These are phyloP conservation scores for Elephantulus edwardii DNA, from an alignment of 2,113 vertebrate genomes.

Conservation along the genomic window DNA sequence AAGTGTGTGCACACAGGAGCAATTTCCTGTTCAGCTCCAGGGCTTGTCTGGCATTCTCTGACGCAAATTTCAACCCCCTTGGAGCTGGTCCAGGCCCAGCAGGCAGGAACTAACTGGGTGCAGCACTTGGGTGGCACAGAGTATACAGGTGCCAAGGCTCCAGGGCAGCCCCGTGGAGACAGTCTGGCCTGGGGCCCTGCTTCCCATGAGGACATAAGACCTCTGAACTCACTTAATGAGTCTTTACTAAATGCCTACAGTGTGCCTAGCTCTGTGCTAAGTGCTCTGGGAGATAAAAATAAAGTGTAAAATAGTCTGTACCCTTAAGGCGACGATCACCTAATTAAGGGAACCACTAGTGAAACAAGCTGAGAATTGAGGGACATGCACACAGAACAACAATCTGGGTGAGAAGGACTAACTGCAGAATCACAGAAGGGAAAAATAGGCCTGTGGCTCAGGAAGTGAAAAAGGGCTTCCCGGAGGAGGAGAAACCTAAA, in stretches of 20 bases:
- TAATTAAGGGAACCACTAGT: neutral
- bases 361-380: conserved; percentile 25
- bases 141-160: neutral
- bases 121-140: neutral
- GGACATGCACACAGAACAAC: neutral
- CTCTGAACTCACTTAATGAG: neutral
- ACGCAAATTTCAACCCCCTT: neutral
- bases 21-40: conserved; percentile 12
- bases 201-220: neutral
- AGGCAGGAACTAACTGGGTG: neutral
- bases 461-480: conserved; percentile 27
- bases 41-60: conserved; percentile 14
- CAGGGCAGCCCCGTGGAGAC: neutral
- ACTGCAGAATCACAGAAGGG: neutral
- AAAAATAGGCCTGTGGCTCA: neutral
- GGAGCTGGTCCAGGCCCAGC: neutral
- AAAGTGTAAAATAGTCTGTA: neutral
- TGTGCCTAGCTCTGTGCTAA: neutral
- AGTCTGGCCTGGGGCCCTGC: neutral
- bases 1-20: neutral
- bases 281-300: conserved; percentile 13
- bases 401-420: neutral
- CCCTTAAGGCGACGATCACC: neutral
- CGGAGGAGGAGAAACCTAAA: neutral
- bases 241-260: neutral